phyloP scores from a whole-genome alignment of 2,113 vertebrate species.

The Egretta garzetta region DNA sequence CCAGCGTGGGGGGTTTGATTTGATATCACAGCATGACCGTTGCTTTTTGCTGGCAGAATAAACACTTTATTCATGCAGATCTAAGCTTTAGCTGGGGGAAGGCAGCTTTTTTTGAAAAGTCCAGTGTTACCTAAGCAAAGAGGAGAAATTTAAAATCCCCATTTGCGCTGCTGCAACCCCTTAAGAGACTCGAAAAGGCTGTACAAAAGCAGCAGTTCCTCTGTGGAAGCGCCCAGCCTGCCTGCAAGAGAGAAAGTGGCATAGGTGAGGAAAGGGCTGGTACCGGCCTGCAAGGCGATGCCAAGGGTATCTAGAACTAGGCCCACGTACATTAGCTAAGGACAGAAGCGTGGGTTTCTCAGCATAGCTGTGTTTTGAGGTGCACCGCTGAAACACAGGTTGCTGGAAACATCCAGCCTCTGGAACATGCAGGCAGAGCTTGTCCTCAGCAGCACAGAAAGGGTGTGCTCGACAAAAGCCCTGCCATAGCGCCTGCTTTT shows the following conservation, averaged over 20 bases:
- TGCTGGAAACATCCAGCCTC: neutral
- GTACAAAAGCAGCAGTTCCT: neutral
- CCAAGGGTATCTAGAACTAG: neutral
- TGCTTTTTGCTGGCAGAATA: slow-evolving; percentile 17
- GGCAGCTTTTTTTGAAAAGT: neutral
- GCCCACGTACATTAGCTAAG: rapidly evolving
- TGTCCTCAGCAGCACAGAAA: neutral
- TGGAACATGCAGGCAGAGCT: neutral
- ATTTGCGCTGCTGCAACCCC: neutral
- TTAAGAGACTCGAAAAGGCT: neutral
- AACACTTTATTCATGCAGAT: neutral
- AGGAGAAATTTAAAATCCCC: neutral
- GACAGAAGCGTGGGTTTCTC: neutral
- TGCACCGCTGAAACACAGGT: rapidly evolving
- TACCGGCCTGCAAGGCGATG: neutral
- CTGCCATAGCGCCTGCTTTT: neutral
- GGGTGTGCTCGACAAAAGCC: neutral
- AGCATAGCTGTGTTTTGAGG: neutral
- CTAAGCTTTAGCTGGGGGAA: neutral
- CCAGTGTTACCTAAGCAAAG: neutral
- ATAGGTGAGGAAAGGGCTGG: neutral
- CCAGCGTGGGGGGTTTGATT: neutral
- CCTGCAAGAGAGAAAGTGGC: neutral
- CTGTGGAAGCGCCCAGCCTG: neutral
- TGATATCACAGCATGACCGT: slow-evolving; percentile 10